These are phyloP conservation scores for Butorides virescens DNA, from an alignment of 2,113 vertebrate genomes.

Conservation along the genomic window DNA sequence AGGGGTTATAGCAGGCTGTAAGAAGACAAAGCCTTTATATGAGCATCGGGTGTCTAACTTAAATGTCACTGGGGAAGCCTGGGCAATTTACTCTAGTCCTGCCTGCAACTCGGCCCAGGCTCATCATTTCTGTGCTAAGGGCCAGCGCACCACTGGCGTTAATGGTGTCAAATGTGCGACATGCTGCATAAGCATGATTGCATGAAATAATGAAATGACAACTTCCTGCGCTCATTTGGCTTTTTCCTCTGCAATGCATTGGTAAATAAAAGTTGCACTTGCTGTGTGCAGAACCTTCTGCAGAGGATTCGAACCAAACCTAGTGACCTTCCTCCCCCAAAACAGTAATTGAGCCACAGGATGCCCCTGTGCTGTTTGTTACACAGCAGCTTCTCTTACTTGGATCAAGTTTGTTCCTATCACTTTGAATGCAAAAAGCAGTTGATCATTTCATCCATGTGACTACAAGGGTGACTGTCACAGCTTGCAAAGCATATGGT, in stretches of 20 bases:
- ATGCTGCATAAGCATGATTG: background rate
- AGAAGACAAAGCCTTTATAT: background rate
- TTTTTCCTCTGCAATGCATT: background rate
- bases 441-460: conserved; percentile 64
- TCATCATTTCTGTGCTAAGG: background rate
- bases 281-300: background rate
- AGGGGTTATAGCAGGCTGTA: background rate
- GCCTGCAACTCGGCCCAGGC: background rate
- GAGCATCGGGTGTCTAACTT: background rate
- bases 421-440: conserved; percentile 44
- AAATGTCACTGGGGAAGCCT: background rate
- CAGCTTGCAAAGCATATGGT: conserved; percentile 69
- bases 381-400: conserved; percentile 13
- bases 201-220: background rate
- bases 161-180: background rate
- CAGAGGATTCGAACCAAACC: background rate
- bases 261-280: background rate
- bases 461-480: conserved; percentile 56
- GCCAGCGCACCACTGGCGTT: background rate
- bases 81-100: background rate
- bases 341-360: background rate
- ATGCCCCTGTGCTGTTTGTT: background rate
- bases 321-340: background rate
- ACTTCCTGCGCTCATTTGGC: background rate
- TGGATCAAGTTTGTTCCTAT: conserved; percentile 45